A percentile compares a stretch with the other conserved stretches of the same genome.
Evolutionary conservation across 2,113 vertebrate genomes (phyloP).

Genomic region (Brachypteracias leptosomus): DNA sequence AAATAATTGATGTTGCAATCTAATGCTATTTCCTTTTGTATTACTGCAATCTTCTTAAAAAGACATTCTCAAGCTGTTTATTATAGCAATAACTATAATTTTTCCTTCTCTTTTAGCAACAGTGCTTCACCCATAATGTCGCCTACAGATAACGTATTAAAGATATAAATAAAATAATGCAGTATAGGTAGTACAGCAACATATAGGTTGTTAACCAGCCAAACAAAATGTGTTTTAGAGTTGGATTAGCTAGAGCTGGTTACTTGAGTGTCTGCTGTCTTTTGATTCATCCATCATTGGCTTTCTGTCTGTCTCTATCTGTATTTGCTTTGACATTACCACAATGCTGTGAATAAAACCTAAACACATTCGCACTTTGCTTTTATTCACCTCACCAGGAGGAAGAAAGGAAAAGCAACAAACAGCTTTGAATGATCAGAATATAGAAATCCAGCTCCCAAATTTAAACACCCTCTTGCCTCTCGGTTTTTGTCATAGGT

Average conservation of each 20-base stretch:
- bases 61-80: constrained; percentile 72
- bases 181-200: not conserved
- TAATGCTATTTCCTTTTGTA: constrained; percentile 59
- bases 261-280: not conserved
- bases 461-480: not conserved
- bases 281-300: not conserved
- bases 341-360: constrained; percentile 35
- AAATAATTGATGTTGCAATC: constrained; percentile 47
- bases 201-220: not conserved
- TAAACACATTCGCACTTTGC: constrained; percentile 12
- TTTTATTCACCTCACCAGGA: constrained; percentile 2
- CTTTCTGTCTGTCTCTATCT: not conserved
- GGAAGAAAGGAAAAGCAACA: not conserved
- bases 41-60: constrained; percentile 62
- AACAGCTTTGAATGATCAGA: not conserved
- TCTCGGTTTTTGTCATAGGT: not conserved
- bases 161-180: constrained; percentile 59
- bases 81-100: constrained; percentile 70
- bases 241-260: not conserved
- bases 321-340: not conserved
- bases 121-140: constrained; percentile 43
- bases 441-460: not conserved
- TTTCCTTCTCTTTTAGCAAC: constrained; percentile 72
- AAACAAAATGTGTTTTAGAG: not conserved
- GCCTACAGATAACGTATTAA: constrained; percentile 61